Conservation (phyloP, 2,113 vertebrate genomes). For the Neomonachus schauinslandi region DNA sequence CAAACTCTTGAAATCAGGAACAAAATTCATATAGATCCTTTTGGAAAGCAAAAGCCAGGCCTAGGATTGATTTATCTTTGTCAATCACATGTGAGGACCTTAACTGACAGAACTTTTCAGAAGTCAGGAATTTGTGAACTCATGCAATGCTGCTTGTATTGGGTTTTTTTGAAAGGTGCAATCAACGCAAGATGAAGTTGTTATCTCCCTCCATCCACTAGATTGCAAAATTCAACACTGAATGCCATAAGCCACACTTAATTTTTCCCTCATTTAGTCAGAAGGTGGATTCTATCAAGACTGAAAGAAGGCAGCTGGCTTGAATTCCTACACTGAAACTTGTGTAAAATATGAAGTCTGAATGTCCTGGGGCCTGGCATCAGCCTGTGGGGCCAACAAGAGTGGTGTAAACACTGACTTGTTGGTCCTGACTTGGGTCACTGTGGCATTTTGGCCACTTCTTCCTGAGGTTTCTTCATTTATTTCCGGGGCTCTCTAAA, state of each 20-base stretch:
- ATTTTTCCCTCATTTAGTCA: neutral
- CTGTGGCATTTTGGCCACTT: neutral
- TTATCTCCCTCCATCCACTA: neutral
- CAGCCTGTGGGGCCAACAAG: neutral
- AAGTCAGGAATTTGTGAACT: neutral
- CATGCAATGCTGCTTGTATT: neutral
- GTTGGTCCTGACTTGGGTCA: neutral
- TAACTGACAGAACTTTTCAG: neutral
- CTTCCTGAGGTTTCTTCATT: neutral
- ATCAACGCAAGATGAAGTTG: neutral
- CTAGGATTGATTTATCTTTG: constrained; percentile 34
- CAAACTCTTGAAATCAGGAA: constrained; percentile 27
- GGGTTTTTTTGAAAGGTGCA: neutral
- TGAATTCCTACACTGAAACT: neutral
- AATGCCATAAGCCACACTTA: neutral
- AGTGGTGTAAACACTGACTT: neutral
- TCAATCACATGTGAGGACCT: neutral
- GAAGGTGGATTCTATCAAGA: neutral
- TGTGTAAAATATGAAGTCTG: neutral
- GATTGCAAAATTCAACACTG: neutral
- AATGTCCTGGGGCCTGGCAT: neutral
- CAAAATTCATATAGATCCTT: neutral
- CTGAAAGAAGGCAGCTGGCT: neutral
- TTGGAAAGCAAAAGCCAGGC: neutral
- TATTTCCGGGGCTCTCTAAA: neutral